These are phyloP conservation scores for Oryzias woworae DNA, from an alignment of 2,113 vertebrate species.

Conservation along the genomic window DNA sequence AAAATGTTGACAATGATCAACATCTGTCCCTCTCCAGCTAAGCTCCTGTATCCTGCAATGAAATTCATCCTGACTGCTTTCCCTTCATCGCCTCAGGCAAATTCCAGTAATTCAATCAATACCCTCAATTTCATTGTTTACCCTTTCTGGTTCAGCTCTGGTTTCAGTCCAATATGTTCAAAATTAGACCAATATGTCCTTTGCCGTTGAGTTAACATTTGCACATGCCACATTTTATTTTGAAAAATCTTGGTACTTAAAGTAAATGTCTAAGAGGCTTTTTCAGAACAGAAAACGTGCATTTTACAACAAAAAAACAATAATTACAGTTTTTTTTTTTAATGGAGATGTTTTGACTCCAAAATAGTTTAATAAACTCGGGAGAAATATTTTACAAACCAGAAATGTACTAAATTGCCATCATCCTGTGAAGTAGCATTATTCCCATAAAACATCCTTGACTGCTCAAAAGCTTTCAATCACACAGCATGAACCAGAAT, in stretches of 20 bases:
- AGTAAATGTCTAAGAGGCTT: neutral
- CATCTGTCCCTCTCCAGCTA: neutral
- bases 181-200: slow-evolving; percentile 49
- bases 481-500: slow-evolving; percentile 28
- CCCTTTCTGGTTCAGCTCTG: slow-evolving; percentile 43
- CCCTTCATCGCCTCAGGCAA: slow-evolving; percentile 45
- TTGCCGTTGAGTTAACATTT: slow-evolving; percentile 49
- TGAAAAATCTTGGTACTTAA: neutral
- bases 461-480: slow-evolving; percentile 28
- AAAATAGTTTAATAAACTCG: too few species aligned
- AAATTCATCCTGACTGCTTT: slow-evolving; percentile 23
- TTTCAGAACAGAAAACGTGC: neutral
- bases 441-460: neutral
- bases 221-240: slow-evolving; percentile 37
- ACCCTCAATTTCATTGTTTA: slow-evolving; percentile 56
- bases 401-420: too few species aligned
- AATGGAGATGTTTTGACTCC: neutral
- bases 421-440: too few species aligned
- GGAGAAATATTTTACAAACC: too few species aligned
- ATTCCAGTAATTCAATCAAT: slow-evolving; percentile 63
- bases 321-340: neutral
- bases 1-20: neutral
- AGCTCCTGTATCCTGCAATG: neutral
- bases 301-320: too few species aligned
- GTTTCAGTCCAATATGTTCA: slow-evolving; percentile 43